A percentile compares a stretch with the other conserved stretches of the same genome.
Conservation (phyloP, 2,113 vertebrate species). For the Misgurnus mizolepis region DNA sequence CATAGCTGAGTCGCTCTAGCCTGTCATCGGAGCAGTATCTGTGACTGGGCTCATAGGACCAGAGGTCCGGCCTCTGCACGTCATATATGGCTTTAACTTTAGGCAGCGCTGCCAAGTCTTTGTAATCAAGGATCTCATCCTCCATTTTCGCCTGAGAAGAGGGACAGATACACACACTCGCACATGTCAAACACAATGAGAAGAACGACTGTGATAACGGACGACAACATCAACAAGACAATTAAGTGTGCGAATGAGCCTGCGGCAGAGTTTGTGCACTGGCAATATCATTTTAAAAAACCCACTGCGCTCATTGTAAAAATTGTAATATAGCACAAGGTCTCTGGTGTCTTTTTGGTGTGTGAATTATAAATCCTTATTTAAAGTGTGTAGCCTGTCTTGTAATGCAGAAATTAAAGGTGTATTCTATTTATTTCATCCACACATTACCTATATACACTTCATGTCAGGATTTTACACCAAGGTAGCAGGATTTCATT, state of each 20-base stretch:
- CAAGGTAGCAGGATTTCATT: not conserved
- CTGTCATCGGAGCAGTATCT: conserved; percentile 96
- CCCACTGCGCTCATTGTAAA: not conserved
- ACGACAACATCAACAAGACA: conserved; percentile 42
- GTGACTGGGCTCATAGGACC: conserved; percentile 93
- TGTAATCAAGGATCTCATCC: conserved; percentile 99
- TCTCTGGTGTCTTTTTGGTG: not conserved
- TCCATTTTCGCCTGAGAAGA: conserved; percentile 96
- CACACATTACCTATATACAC: too few species aligned
- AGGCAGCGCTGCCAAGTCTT: conserved; percentile 98
- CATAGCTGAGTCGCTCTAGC: conserved; percentile 95
- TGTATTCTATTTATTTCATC: not conserved
- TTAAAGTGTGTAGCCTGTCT: not conserved
- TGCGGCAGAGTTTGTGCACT: not conserved
- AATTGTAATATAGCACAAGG: not conserved
- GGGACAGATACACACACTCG: conserved; percentile 61
- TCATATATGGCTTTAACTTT: conserved; percentile 99
- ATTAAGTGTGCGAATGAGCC: conserved; percentile 24
- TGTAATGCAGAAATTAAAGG: not conserved
- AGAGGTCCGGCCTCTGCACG: conserved; percentile 95
- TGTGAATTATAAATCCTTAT: not conserved
- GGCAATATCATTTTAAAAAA: not conserved
- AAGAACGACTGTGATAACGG: conserved; percentile 40
- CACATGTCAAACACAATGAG: conserved; percentile 62
- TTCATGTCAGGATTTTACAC: too few species aligned